Evolutionary conservation across 1,140 invertebrate genomes (phyloP), one percentile per base, ranked within the genome.

Genomic region (Drosophila funebris): DNA sequence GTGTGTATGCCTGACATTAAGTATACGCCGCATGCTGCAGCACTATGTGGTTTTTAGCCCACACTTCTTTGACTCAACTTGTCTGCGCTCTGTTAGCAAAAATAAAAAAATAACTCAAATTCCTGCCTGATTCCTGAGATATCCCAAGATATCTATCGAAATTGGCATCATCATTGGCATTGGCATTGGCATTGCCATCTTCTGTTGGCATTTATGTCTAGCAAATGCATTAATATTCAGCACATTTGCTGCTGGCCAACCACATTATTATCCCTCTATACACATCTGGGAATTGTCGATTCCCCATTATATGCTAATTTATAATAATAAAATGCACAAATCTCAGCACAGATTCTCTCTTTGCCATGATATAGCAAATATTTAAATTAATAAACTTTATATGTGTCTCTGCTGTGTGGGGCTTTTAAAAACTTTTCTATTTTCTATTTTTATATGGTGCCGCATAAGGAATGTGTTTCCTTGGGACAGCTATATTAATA

Each of bases 1-100:
- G 9, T 44, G 36, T 29, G 18, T 53, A 48, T 52, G 54, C 31
- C 67, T 58, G 72, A 60, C 72, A 71, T 71, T 75, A 75, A 75
- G 72, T 75, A 75, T 75, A 71, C 72, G 72, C 67, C 67, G 39
- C 53, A 69, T 73, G 48, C 33, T 50, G 66, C 66, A 33, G 46
- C 24, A 13, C 20, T 62, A 27, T 33, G 20, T 46, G 14, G 36
- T 37, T 62, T 43, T 50, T 50, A 29, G 31, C 9, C 9, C 13
- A 8, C 6, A 5, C 22, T 29, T 27, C 16, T 44, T 44, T 18
- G 4, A 43, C 11, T 41, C 24, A 24, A 61, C 29, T 53, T 69
- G 29, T 50, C 24, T 66, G 31, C 31, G n/a, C 31, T 22, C 29
- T 13, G 56, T 39, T 37, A 33, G 27, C 31, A 64, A 53, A 37